Percentiles rank a stretch among this genome's conserved stretches.
Evolutionary conservation across 2,113 vertebrate species (phyloP).

Genomic region (Campylomormyrus numenius): DNA sequence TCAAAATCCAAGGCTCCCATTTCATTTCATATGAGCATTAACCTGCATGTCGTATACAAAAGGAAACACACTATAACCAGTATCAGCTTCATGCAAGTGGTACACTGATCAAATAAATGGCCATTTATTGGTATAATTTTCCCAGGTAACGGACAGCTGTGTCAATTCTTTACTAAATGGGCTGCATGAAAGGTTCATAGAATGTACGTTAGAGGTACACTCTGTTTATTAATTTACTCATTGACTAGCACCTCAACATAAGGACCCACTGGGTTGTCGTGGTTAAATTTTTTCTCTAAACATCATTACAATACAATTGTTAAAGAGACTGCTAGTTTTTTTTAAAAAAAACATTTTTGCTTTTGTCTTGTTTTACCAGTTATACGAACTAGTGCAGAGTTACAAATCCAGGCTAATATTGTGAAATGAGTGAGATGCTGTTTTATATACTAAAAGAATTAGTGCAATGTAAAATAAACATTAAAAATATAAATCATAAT

Average conservation of each 20-base stretch:
- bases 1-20: not conserved
- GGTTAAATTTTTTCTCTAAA: constrained; percentile 23
- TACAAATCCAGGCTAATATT: constrained; percentile 24
- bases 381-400: constrained; percentile 24
- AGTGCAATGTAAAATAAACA: constrained; percentile 38
- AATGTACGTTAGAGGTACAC: constrained; percentile 41
- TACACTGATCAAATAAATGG: not conserved
- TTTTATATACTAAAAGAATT: constrained; percentile 30
- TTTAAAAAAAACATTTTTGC: constrained; percentile 7
- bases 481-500: constrained; percentile 50
- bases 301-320: constrained; percentile 39
- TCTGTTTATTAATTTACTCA: constrained; percentile 46
- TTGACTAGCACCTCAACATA: constrained; percentile 32
- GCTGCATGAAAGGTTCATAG: constrained; percentile 41
- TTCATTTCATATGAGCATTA: not conserved
- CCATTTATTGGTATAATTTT: not conserved
- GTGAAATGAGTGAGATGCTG: constrained; percentile 24
- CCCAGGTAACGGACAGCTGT: constrained; percentile 43
- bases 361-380: constrained; percentile 19
- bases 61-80: not conserved
- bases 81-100: not conserved
- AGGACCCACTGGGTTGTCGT: constrained; percentile 20
- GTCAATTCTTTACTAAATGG: constrained; percentile 49
- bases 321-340: constrained; percentile 24
- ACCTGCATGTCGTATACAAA: not conserved